phyloP scores from a whole-genome alignment of 2,797 vertebrate genomes.

The Sparidentex hasta region DNA sequence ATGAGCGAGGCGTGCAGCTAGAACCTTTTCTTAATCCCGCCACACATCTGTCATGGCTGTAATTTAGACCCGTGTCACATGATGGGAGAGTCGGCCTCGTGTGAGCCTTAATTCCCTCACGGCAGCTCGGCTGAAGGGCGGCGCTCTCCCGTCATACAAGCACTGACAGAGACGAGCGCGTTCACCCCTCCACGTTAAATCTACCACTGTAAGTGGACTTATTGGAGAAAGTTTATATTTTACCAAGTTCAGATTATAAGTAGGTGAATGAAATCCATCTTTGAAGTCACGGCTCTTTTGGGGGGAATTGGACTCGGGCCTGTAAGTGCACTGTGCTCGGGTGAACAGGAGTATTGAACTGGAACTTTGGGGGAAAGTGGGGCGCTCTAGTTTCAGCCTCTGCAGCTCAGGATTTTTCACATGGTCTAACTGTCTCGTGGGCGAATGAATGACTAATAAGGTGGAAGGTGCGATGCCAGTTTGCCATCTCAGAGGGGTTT shows the following conservation, averaged over 20 bases:
- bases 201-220: neutral
- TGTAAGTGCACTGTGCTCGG: constrained; percentile 11
- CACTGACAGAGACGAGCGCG: constrained; percentile 14
- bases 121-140: constrained; percentile 15
- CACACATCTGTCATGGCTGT: constrained; percentile 74
- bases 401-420: constrained; percentile 42
- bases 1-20: constrained; percentile 46
- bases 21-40: constrained; percentile 70
- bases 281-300: neutral
- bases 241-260: neutral
- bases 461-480: constrained; percentile 56
- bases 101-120: constrained; percentile 54
- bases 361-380: constrained; percentile 39
- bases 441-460: constrained; percentile 72
- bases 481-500: constrained; percentile 58
- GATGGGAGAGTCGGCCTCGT: constrained; percentile 42
- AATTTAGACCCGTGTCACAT: constrained; percentile 70
- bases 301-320: neutral
- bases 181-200: no score
- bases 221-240: neutral
- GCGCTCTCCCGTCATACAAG: constrained; percentile 6
- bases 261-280: constrained; percentile 1
- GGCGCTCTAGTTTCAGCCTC: constrained; percentile 40
- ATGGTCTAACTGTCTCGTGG: constrained; percentile 41
- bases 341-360: constrained; percentile 39